Evolutionary conservation across 30 jellyfish, hydroid and myxozoan genomes (phyloP), one percentile per base, ranked within the genome.

Genomic region (Sanderia malayensis): DNA sequence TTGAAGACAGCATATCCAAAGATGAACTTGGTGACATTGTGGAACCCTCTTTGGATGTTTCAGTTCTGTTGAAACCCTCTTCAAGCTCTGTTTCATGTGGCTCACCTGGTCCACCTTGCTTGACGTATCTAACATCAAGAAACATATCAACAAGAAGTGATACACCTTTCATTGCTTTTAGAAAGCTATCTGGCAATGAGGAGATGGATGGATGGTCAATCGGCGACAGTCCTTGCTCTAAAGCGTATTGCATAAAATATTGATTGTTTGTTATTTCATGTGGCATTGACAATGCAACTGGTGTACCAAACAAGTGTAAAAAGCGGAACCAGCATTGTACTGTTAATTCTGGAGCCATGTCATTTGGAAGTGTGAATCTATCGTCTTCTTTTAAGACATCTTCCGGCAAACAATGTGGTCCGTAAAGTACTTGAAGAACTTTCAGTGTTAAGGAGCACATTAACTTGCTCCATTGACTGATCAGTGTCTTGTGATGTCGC

Each of bases 261-360:
- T 69, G 86, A 21, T 96, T 84, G 69, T 49, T 46, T n/a, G 93
- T 31, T 13, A 92, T 84, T 61, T 84, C 85, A 1, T 44, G 67
- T 18, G 83, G 83, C 29, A 61, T 71, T 58, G 92, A 63, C 15
- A 92, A 87, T 15, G 84, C 93, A 49, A 83, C 94, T 31, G 98
- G 98, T 30, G 87, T 78, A 20, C 98, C 98, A 18, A 92, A 70
- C 4, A 84, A 45, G 46, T 92, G 98, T 37, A 92, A 55, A 60
- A 92, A 84, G 34, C 98, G 70, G 45, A 82, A 85, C 98, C 98
- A 92, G 73, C 98, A 92, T 53, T 92, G 98, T 27, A 92, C 95
- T 20, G 85, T 70, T 53, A 92, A 24, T 67, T 92, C 98, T 57
- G 90, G 71, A 32, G 94, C 84, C 66, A 84, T 46, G 8, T 64